Percentiles rank a stretch among this genome's conserved stretches.
Conservation (phyloP, 2,797 vertebrate species). For the Urocyon cinereoargenteus region DNA sequence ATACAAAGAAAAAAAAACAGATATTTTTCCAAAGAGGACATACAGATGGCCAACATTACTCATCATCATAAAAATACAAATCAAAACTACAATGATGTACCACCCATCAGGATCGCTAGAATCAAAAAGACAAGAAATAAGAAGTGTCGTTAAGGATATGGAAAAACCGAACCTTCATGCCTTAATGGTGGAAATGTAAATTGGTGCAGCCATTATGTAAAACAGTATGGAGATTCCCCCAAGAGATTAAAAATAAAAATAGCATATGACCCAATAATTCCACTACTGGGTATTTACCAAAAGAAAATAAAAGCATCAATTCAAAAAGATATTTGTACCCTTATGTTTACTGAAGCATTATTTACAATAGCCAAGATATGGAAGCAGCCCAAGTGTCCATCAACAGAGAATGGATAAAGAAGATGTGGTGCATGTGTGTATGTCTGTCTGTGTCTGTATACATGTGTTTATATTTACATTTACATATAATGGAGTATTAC, state of each 20-base stretch:
- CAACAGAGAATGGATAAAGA: not conserved
- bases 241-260: not conserved
- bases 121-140: not conserved
- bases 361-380: not conserved
- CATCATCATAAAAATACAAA: not conserved
- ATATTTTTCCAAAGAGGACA: not conserved
- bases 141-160: not conserved
- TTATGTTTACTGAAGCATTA: not conserved
- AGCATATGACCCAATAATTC: not conserved
- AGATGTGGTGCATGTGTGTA: not conserved
- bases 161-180: not conserved
- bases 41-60: not conserved
- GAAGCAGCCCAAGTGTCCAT: not conserved
- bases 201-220: not conserved
- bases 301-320: not conserved
- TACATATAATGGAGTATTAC: not conserved
- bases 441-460: too few relatives aligned
- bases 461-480: not conserved
- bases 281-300: not conserved
- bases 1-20: too few relatives aligned
- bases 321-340: not conserved
- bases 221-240: not conserved
- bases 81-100: not conserved
- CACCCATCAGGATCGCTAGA: not conserved
- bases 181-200: not conserved